Percentiles rank a stretch among this genome's conserved stretches.
Evolutionary conservation across 2,797 vertebrate species (phyloP).

Genomic region (Chiroxiphia lanceolata): DNA sequence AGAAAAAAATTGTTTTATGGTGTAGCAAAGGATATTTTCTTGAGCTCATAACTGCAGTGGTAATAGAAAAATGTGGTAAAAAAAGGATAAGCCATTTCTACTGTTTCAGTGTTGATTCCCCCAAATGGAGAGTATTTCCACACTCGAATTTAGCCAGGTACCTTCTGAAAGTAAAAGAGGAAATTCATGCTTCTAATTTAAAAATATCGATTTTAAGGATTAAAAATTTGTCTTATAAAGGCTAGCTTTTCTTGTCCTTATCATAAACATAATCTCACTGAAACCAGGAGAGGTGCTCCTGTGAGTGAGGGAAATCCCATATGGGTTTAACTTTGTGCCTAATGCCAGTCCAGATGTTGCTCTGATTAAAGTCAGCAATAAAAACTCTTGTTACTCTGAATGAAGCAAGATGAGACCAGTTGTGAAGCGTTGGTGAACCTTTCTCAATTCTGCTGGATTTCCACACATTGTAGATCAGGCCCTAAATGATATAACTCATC

Average conservation of each 20-base stretch:
- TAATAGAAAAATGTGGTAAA: neutral
- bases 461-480: neutral
- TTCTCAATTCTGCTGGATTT: neutral
- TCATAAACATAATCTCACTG: neutral
- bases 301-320: neutral
- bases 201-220: neutral
- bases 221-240: slow-evolving; percentile 27
- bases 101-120: neutral
- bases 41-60: neutral
- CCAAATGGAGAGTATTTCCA: neutral
- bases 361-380: slow-evolving; percentile 2
- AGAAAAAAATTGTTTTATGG: neutral
- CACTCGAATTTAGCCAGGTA: neutral
- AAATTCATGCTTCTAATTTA: neutral
- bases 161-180: neutral
- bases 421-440: neutral
- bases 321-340: neutral
- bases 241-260: neutral
- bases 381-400: neutral
- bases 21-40: neutral
- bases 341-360: neutral
- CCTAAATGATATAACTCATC: neutral
- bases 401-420: neutral
- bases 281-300: neutral
- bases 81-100: neutral